These are phyloP conservation scores for Leptopilina drosophilae DNA, from an alignment of 2,888 invertebrate genomes.

Conservation along the genomic window DNA sequence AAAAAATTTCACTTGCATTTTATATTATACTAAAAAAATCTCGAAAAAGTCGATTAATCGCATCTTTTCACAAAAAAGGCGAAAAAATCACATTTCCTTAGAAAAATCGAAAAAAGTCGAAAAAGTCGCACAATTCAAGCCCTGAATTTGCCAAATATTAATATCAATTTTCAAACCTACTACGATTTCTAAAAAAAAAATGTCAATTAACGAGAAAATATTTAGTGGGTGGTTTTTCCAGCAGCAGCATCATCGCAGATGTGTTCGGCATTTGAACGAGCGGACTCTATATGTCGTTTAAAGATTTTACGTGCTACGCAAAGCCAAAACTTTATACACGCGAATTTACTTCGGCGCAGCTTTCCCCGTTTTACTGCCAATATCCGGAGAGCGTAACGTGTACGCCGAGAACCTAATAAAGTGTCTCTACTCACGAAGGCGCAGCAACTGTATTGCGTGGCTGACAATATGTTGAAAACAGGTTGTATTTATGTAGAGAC, in stretches of 20 bases:
- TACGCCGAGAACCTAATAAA: slow-evolving; percentile 40
- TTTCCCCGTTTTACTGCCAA: slow-evolving; percentile 40
- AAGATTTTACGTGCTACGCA: slow-evolving; percentile 38
- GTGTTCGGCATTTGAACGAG: slow-evolving; percentile 37
- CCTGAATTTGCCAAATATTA: too few relatives aligned
- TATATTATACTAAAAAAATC: too few relatives aligned
- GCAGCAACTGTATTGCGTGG: slow-evolving; percentile 13
- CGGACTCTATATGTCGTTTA: slow-evolving; percentile 29
- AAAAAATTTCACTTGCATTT: too few relatives aligned
- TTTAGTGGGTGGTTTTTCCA: not conserved
- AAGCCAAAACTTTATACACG: slow-evolving; percentile 36
- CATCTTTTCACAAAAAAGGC: too few relatives aligned
- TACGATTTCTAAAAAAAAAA: too few relatives aligned
- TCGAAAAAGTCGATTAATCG: too few relatives aligned
- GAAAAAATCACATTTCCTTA: too few relatives aligned
- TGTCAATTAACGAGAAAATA: too few relatives aligned
- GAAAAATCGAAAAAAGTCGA: too few relatives aligned
- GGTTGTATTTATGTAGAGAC: slow-evolving; percentile 21
- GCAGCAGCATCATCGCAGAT: slow-evolving; percentile 13
- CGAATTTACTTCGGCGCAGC: slow-evolving; percentile 38
- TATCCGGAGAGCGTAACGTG: slow-evolving; percentile 32
- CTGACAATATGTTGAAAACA: slow-evolving; percentile 32
- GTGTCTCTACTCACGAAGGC: slow-evolving; percentile 37
- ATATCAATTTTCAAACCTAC: too few relatives aligned
- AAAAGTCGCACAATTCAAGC: too few relatives aligned